Evolutionary conservation across 2,113 vertebrate species (phyloP).

Genomic region (Hystrix brachyura): DNA sequence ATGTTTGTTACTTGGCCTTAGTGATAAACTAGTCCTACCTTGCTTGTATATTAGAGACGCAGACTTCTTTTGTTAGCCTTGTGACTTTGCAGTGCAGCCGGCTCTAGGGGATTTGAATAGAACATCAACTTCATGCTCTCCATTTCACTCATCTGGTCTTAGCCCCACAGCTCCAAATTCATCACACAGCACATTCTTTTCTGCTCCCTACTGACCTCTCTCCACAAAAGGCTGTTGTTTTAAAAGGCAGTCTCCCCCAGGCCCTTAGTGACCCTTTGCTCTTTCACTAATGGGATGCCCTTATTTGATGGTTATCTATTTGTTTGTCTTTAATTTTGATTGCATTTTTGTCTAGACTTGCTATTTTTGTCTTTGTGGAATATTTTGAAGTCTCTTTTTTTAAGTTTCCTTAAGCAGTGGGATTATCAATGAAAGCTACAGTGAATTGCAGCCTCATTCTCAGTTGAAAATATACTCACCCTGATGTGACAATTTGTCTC

Average conservation of each 20-base stretch:
- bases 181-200: constrained; percentile 7
- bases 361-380: constrained; percentile 80
- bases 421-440: constrained; percentile 71
- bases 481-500: not conserved
- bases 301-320: constrained; percentile 78
- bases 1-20: not conserved
- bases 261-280: constrained; percentile 77
- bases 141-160: not conserved
- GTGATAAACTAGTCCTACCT: constrained; percentile 54
- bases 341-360: constrained; percentile 84
- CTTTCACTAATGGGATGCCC: constrained; percentile 76
- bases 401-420: constrained; percentile 62
- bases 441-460: not conserved
- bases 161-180: not conserved
- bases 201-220: not conserved
- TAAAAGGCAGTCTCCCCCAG: constrained; percentile 43
- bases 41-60: constrained; percentile 61
- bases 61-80: constrained; percentile 79
- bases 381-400: constrained; percentile 68
- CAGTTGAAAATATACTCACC: not conserved
- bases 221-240: constrained; percentile 12
- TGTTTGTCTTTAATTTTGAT: constrained; percentile 84
- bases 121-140: not conserved
- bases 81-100: constrained; percentile 67
- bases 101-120: constrained; percentile 71